Conservation (phyloP, 2,113 vertebrate genomes). For the Alouatta palliata region DNA sequence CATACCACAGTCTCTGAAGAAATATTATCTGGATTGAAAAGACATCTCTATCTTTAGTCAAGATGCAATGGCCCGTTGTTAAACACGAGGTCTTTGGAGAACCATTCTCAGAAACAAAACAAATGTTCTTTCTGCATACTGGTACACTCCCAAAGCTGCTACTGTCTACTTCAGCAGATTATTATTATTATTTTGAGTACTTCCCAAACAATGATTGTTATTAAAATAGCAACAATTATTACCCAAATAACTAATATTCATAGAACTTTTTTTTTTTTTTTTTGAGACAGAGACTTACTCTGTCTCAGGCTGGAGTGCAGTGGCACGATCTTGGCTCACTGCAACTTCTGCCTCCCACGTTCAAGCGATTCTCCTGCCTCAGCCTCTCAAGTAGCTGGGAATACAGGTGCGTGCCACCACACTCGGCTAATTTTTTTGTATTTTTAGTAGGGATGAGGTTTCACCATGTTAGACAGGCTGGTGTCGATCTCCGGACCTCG, state of each 20-base stretch:
- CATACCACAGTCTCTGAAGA: background rate
- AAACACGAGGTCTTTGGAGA: background rate
- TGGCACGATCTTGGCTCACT: too few relatives aligned
- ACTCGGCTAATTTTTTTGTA: too few relatives aligned
- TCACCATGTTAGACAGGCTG: too few relatives aligned
- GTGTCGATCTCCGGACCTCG: too few relatives aligned
- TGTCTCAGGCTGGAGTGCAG: too few relatives aligned
- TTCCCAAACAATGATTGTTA: background rate
- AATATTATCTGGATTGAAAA: background rate
- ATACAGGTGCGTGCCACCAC: too few relatives aligned
- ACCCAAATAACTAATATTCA: background rate
- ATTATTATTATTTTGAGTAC: background rate
- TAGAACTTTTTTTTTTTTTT: background rate
- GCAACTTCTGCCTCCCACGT: too few relatives aligned
- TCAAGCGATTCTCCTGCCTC: too few relatives aligned
- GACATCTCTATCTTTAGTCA: background rate
- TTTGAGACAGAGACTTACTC: too few relatives aligned
- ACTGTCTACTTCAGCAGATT: background rate
- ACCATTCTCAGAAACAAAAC: background rate
- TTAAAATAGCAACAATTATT: background rate
- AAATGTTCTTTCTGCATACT: background rate
- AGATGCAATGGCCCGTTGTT: background rate
- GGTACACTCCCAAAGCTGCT: background rate
- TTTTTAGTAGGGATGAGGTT: too few relatives aligned
- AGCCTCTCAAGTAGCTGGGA: too few relatives aligned